phyloP scores from a whole-genome alignment of 2,888 invertebrate genomes.

The Anarsia innoxiella region DNA sequence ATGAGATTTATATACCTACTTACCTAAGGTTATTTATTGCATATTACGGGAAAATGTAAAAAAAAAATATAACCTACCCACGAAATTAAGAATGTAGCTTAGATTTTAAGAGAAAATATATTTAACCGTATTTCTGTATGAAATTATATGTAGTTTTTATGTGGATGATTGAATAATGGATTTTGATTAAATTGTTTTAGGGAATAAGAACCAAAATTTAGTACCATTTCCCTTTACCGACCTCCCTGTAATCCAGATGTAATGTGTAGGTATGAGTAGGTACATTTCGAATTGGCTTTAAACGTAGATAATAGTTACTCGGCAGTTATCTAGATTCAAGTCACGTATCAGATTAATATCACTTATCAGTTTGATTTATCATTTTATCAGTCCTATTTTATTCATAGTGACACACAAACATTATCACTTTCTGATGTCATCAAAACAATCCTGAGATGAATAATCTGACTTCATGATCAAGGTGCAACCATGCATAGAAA shows the following conservation, averaged over 20 bases:
- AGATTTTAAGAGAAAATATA: constrained; percentile 69
- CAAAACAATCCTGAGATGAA: too few species aligned
- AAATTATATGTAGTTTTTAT: constrained; percentile 76
- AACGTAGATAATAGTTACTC: too few species aligned
- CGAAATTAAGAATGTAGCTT: constrained; percentile 65
- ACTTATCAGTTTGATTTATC: too few species aligned
- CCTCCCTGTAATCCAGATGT: not conserved
- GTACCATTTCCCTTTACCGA: constrained; percentile 29
- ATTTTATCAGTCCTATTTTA: too few species aligned
- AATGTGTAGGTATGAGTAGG: too few species aligned
- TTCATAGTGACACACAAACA: too few species aligned
- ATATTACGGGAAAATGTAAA: constrained; percentile 65
- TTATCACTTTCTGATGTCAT: too few species aligned
- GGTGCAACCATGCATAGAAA: too few species aligned
- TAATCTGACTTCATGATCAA: too few species aligned
- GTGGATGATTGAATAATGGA: constrained; percentile 68
- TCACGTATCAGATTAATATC: too few species aligned
- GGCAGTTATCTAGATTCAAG: too few species aligned
- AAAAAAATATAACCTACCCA: constrained; percentile 61
- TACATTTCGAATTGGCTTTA: too few species aligned
- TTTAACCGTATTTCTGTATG: constrained; percentile 76
- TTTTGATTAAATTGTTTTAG: constrained; percentile 72
- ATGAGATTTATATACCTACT: constrained; percentile 58
- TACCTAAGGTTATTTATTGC: constrained; percentile 65
- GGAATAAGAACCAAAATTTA: constrained; percentile 45